These are phyloP conservation scores for Drosophila pectinifera DNA, from an alignment of 1,140 invertebrate species.

Conservation along the genomic window DNA sequence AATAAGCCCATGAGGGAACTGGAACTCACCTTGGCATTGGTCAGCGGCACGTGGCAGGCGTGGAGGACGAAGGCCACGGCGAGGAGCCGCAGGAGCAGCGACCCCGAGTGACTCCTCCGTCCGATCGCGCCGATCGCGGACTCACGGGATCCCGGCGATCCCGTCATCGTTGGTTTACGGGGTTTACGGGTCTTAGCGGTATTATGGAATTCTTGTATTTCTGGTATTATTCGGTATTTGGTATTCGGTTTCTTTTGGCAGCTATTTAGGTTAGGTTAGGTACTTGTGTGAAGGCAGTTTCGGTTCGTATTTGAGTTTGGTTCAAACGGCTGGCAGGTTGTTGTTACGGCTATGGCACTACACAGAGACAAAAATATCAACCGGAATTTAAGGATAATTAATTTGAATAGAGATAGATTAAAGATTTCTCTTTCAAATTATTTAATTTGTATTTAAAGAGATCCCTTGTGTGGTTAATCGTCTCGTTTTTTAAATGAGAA, in stretches of 20 bases:
- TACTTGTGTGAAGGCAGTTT: slow-evolving; percentile 66
- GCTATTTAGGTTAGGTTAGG: slow-evolving; percentile 46
- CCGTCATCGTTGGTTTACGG: slow-evolving; percentile 47
- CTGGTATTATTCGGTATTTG: slow-evolving; percentile 16
- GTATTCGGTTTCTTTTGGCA: slow-evolving; percentile 51
- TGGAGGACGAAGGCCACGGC: slow-evolving; percentile 62
- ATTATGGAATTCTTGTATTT: not conserved
- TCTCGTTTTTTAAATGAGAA: too few relatives aligned
- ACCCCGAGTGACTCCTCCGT: slow-evolving; percentile 41
- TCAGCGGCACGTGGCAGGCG: slow-evolving; percentile 62
- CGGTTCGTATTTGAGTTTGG: slow-evolving; percentile 60
- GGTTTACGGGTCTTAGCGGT: slow-evolving; percentile 1
- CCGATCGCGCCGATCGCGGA: slow-evolving; percentile 21
- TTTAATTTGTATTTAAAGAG: not conserved
- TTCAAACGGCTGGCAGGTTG: slow-evolving; percentile 47
- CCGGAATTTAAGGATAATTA: not conserved
- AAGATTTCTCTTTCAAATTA: too few relatives aligned
- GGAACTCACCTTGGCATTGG: slow-evolving; percentile 73
- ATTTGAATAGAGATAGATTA: too few relatives aligned
- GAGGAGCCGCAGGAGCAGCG: slow-evolving; percentile 67
- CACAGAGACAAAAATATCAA: slow-evolving; percentile 35
- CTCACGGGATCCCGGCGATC: slow-evolving; percentile 71
- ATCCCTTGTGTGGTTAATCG: too few relatives aligned
- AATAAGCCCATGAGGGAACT: not conserved
- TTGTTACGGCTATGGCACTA: slow-evolving; percentile 76